Evolutionary conservation across 37 sponge, comb jelly and placozoan genomes (phyloP).

Genomic region (Ephydatia muelleri): DNA sequence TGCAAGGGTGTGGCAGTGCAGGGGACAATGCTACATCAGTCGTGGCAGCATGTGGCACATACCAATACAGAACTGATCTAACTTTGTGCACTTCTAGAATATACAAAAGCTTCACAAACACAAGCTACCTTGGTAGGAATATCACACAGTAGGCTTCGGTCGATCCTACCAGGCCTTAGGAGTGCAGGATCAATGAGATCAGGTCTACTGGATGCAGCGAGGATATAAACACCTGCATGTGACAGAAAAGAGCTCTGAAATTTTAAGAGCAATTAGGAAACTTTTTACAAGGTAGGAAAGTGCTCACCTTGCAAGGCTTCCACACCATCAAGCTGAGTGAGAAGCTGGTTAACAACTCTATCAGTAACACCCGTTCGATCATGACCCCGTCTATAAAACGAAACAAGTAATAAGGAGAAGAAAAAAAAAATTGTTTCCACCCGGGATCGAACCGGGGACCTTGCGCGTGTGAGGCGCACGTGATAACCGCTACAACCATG

Average conservation of each 20-base stretch:
- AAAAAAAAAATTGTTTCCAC: not conserved
- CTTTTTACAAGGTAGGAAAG: not conserved
- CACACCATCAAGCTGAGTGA: constrained; percentile 96
- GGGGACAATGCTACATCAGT: too few relatives aligned
- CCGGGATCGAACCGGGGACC: constrained; percentile 7
- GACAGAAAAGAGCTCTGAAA: not conserved
- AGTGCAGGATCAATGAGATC: constrained; percentile 96
- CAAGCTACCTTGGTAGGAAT: constrained; percentile 58
- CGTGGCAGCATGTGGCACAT: too few relatives aligned
- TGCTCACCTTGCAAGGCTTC: constrained; percentile 68
- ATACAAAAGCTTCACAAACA: not conserved
- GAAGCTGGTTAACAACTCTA: constrained; percentile 93
- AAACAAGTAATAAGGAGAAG: not conserved
- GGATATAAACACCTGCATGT: constrained; percentile 78
- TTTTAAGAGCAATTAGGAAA: not conserved
- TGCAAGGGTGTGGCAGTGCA: too few relatives aligned
- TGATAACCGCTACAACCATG: constrained; percentile 86
- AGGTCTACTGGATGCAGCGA: constrained; percentile 94
- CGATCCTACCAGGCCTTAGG: constrained; percentile 91
- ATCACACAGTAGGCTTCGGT: constrained; percentile 67
- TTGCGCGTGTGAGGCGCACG: constrained; percentile 13
- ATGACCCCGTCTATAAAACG: constrained; percentile 80
- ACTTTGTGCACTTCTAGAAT: too few relatives aligned
- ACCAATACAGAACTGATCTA: too few relatives aligned
- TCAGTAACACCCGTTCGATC: constrained; percentile 97